phyloP scores from a whole-genome alignment of 2,113 vertebrate genomes.

The Microcebus jonahi region DNA sequence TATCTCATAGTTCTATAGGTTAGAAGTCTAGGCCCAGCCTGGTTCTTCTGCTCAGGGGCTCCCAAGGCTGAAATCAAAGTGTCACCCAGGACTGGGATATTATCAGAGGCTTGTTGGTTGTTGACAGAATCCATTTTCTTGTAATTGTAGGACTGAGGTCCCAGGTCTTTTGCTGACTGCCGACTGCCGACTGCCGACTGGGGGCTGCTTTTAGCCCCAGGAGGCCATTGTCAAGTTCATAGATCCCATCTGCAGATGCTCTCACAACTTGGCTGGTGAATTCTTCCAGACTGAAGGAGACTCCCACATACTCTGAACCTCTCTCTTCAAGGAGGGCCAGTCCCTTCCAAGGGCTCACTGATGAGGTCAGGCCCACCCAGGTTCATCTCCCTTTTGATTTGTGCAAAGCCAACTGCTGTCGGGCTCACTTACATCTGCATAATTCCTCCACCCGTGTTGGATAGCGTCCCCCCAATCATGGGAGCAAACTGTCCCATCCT shows the following conservation, averaged over 20 bases:
- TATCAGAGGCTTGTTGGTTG: not conserved
- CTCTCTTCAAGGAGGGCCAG: not conserved
- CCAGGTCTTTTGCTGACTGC: not conserved
- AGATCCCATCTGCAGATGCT: not conserved
- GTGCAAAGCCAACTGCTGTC: not conserved
- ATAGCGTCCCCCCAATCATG: not conserved
- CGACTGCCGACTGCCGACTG: not conserved
- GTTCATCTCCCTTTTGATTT: not conserved
- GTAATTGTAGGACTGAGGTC: not conserved
- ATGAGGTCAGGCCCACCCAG: not conserved
- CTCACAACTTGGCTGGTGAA: accelerated
- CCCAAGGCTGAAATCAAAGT: not conserved
- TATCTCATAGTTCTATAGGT: not conserved
- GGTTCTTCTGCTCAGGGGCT: not conserved
- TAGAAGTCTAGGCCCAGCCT: not conserved
- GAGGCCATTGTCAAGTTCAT: not conserved
- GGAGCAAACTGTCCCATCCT: not conserved
- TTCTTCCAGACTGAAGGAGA: not conserved
- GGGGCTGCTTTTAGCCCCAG: not conserved
- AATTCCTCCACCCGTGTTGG: not conserved
- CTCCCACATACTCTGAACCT: not conserved
- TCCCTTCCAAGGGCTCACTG: not conserved
- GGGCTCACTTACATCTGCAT: not conserved
- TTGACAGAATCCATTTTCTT: not conserved
- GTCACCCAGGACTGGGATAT: not conserved